Conservation (phyloP, 2,888 invertebrate species). For the Callosobruchus maculatus region DNA sequence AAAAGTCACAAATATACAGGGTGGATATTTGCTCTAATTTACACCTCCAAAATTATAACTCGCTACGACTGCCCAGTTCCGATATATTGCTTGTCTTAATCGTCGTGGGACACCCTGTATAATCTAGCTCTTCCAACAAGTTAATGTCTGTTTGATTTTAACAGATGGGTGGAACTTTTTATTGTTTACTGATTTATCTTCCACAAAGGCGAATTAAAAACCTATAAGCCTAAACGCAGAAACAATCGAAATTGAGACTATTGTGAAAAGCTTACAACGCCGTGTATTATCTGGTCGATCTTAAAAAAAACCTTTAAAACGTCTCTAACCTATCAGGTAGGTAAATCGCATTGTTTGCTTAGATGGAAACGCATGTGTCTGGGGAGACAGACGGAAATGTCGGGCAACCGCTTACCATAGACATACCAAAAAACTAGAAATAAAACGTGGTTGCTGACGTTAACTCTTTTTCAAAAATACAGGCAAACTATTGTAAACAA, state of each 20-base stretch:
- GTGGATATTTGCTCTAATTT: too few relatives aligned
- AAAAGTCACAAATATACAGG: too few relatives aligned
- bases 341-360: constrained; percentile 29
- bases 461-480: too few relatives aligned
- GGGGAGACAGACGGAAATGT: constrained; percentile 29
- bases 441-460: too few relatives aligned
- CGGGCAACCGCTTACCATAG: constrained; percentile 14
- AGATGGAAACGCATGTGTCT: constrained; percentile 27
- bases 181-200: not conserved
- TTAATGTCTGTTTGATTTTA: not conserved
- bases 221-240: not conserved
- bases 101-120: too few relatives aligned
- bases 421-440: not conserved
- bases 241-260: constrained; percentile 6
- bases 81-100: too few relatives aligned
- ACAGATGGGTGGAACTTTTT: not conserved
- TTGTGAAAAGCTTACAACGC: constrained; percentile 5
- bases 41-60: too few relatives aligned
- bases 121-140: not conserved
- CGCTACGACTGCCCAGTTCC: too few relatives aligned
- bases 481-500: too few relatives aligned
- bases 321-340: constrained; percentile 26
- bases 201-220: not conserved
- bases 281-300: constrained; percentile 7
- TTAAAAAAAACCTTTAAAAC: constrained; percentile 12